Conservation (phyloP, 2,888 invertebrate species). For the Meteorus colon region DNA sequence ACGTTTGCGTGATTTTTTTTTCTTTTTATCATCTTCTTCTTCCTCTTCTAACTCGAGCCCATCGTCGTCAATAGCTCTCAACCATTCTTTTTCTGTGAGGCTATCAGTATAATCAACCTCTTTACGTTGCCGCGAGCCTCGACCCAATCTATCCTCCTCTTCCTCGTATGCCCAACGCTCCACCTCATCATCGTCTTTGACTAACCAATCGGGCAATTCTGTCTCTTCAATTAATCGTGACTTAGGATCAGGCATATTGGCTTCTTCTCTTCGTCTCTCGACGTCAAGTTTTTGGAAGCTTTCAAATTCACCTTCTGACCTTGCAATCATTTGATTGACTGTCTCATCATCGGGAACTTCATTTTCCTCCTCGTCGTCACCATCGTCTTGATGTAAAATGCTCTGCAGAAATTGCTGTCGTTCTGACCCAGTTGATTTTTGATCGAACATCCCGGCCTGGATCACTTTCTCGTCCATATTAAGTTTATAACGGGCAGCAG, state of each 20-base stretch:
- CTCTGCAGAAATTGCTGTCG: conserved; percentile 96
- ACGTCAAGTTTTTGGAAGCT: conserved; percentile 93
- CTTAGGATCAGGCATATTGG: conserved; percentile 81
- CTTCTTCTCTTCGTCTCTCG: conserved; percentile 88
- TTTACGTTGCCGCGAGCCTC: conserved; percentile 94
- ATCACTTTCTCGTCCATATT: conserved; percentile 99
- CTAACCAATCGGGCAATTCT: conserved; percentile 96
- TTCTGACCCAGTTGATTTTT: conserved; percentile 98
- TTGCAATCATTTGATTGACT: conserved; percentile 99
- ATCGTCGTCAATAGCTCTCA: conserved; percentile 84
- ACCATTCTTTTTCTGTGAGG: conserved; percentile 98
- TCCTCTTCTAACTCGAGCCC: conserved; percentile 81
- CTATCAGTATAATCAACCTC: conserved; percentile 99
- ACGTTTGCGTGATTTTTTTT: conserved; percentile 75
- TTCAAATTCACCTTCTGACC: conserved; percentile 96
- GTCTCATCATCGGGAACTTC: conserved; percentile 99
- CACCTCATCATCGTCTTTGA: conserved; percentile 95
- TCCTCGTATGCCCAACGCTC: conserved; percentile 81
- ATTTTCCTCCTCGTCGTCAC: conserved; percentile 96
- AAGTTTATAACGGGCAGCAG: conserved; percentile 97
- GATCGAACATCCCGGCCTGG: conserved; percentile 99
- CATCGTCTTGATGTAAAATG: conserved; percentile 95
- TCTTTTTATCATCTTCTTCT: conserved; percentile 79
- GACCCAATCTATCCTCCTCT: conserved; percentile 88
- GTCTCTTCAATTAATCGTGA: conserved; percentile 93